Evolutionary conservation across 2,797 vertebrate genomes (phyloP).

Genomic region (Protosalanx chinensis): DNA sequence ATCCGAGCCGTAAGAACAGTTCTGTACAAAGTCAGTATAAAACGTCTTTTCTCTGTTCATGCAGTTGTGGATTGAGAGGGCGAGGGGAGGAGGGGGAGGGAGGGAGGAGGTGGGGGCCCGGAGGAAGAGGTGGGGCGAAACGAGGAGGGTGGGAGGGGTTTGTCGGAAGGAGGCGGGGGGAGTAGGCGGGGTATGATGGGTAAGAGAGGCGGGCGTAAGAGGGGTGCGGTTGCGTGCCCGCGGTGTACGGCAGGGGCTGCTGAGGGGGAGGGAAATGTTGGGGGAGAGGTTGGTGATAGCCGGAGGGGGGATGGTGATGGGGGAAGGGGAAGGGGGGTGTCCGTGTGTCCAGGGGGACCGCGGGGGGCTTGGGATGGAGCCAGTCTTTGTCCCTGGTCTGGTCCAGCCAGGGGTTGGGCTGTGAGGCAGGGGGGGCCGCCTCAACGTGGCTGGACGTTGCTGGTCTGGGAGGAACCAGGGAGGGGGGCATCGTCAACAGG

Average conservation of each 20-base stretch:
- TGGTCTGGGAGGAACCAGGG: not conserved
- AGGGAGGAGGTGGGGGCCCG: conserved; percentile 46
- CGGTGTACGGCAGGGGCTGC: no score
- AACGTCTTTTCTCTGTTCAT: conserved; percentile 81
- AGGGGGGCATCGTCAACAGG: conserved; percentile 23
- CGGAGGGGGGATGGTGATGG: conserved; percentile 23
- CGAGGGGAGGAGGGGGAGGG: conserved; percentile 32
- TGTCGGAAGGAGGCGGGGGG: conserved; percentile 45
- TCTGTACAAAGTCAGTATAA: conserved; percentile 87
- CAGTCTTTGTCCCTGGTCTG: conserved; percentile 75
- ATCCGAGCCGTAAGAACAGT: conserved; percentile 69
- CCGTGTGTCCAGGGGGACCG: not conserved
- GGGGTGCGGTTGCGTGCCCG: conserved; percentile 45
- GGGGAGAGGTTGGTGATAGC: not conserved
- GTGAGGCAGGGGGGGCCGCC: conserved; percentile 63
- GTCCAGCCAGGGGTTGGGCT: conserved; percentile 62
- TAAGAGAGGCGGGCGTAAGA: conserved; percentile 58
- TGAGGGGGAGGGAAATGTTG: conserved; percentile 29
- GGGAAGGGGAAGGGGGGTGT: conserved; percentile 25
- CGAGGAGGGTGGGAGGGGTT: conserved; percentile 30
- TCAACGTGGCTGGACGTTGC: conserved; percentile 40
- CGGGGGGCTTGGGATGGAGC: conserved; percentile 46
- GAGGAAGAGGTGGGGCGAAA: conserved; percentile 44
- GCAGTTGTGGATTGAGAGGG: conserved; percentile 34
- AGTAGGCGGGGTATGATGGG: conserved; percentile 16